Conservation (phyloP, 2,888 invertebrate genomes). For the Philhelius pedissequus region DNA sequence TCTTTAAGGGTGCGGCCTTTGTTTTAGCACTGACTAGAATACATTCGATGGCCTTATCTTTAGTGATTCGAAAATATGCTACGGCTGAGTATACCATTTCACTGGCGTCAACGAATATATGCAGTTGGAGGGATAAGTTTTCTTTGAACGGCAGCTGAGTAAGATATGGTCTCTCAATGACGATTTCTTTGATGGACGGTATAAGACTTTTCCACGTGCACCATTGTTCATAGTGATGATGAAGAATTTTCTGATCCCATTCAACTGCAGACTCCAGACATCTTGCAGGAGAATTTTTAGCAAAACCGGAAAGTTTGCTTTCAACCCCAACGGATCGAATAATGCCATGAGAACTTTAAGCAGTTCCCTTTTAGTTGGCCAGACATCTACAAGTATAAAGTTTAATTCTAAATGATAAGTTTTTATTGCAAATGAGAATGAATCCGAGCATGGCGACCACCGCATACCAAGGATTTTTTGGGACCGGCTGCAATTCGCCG, state of each 20-base stretch:
- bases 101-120: background rate
- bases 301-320: background rate
- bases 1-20: too few species aligned
- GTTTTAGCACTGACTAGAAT: too few species aligned
- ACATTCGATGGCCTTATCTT: background rate
- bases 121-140: background rate
- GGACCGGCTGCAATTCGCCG: too few species aligned
- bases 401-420: background rate
- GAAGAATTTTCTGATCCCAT: background rate
- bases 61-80: background rate
- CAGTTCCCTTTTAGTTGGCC: background rate
- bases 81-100: too few species aligned
- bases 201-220: too few species aligned
- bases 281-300: background rate
- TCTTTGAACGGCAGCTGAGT: background rate
- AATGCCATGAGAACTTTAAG: background rate
- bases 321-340: background rate
- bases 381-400: background rate
- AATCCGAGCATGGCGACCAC: too few species aligned
- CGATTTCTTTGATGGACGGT: background rate
- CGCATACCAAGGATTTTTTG: too few species aligned
- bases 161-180: background rate
- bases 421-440: too few species aligned
- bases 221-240: too few species aligned
- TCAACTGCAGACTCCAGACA: background rate